Evolutionary conservation across 2,888 invertebrate species (phyloP).

Genomic region (Leptura quadrifasciata): DNA sequence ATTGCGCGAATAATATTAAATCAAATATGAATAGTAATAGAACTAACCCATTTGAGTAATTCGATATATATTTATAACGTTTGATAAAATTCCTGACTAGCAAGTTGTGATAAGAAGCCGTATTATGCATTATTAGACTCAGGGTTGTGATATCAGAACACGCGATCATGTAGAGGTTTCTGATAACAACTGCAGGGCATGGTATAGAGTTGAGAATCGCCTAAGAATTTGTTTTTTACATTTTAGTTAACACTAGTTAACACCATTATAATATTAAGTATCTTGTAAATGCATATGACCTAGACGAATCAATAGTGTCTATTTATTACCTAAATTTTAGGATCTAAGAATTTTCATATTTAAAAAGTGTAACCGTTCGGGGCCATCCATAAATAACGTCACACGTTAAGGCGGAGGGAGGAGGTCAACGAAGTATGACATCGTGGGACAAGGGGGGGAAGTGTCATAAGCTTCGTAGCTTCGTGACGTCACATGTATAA

Average conservation of each 20-base stretch:
- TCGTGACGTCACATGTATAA: too few species aligned
- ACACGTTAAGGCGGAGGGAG: too few species aligned
- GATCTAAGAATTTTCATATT: too few species aligned
- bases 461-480: too few species aligned
- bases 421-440: too few species aligned
- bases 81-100: background rate
- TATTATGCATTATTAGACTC: slow-evolving; percentile 4
- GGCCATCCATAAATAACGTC: too few species aligned
- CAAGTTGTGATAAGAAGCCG: background rate
- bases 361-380: too few species aligned
- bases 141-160: slow-evolving; percentile 2
- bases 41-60: background rate
- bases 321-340: too few species aligned
- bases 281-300: too few species aligned
- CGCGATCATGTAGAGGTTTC: slow-evolving; percentile 1
- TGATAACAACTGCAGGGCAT: background rate
- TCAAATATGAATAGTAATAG: background rate
- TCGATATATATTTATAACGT: slow-evolving; percentile 4
- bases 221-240: background rate
- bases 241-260: background rate
- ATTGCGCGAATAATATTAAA: background rate
- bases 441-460: too few species aligned
- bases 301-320: too few species aligned
- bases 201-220: background rate
- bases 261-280: background rate